Evolutionary conservation across 2,888 invertebrate genomes (phyloP), one percentile per base, ranked within the genome.

Genomic region (Epinotia nisella): DNA sequence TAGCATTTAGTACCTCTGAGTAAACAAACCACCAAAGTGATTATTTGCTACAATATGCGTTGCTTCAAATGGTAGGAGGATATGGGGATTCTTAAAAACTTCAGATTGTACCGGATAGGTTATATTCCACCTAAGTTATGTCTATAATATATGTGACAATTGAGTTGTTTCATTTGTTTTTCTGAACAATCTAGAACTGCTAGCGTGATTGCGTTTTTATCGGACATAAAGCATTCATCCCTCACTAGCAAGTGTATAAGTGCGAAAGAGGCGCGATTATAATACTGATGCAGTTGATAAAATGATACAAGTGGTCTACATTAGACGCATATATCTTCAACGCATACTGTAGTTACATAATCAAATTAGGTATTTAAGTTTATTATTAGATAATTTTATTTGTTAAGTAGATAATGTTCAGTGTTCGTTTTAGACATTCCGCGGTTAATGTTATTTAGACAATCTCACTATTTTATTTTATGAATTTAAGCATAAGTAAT

Each of bases 401-500:
- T 64, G 39, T 49, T 73, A 73, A 69, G 68, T 73, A 73, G 69
- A 59, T 73, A 73, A 69, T 72, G 67, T 62, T 62, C 49, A 29
- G 68, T 73, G 24, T 58, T 64, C 58, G 58, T 73, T 39, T 69
- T 68, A 69, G 68, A 73, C 73, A 73, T 73, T 73, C 73, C 73
- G 68, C 19, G 58, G 51, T 69, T 51, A 60, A 58, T 64, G 51
- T 58, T 55, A 55, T 53, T 68, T 39, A 69, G 61, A 58, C 56
- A 73, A 69, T 73, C 68, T 73, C 73, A 73, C 64, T 73, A 62
- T 68, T 73, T 73, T 68, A 68, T 62, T 73, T 73, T 56, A 62
- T 39, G 15, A 62, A 56, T 55, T 67, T 49, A 53, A 35, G 59
- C 39, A n/a, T 17, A 49, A 65, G 49, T 67, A 56, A 56, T 62